Conservation (phyloP, 53 echinoderm and acorn worm species). For the Pentamera pediparva region DNA sequence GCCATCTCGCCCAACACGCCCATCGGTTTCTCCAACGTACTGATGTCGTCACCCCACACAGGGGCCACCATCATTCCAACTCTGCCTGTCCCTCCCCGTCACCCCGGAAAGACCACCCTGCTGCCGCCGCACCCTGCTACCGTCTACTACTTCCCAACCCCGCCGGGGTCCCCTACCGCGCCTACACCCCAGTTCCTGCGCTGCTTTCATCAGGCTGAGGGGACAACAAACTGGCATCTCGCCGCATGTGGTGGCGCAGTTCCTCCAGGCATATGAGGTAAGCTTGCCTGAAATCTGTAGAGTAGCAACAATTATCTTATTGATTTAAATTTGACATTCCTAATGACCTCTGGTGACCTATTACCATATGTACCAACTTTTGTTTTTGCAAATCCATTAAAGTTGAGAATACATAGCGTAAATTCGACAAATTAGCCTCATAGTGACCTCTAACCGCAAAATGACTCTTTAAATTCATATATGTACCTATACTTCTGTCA, state of each 20-base stretch:
- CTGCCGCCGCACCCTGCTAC: constrained; percentile 34
- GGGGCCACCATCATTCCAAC: constrained; percentile 23
- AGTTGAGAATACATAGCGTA: too few relatives aligned
- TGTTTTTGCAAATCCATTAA: too few relatives aligned
- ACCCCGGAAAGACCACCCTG: constrained; percentile 56
- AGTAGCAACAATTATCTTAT: too few relatives aligned
- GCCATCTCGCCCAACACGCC: constrained; percentile 78
- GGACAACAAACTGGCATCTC: constrained; percentile 74
- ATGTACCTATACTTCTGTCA: too few relatives aligned
- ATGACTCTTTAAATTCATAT: too few relatives aligned
- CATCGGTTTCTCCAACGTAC: constrained; percentile 43
- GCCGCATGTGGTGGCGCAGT: constrained; percentile 80
- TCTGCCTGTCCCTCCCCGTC: constrained; percentile 37
- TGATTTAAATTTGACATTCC: too few relatives aligned
- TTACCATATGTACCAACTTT: too few relatives aligned
- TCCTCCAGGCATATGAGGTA: constrained; percentile 99
- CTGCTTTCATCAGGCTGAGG: constrained; percentile 79
- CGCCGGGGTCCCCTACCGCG: constrained; percentile 81
- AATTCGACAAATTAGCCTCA: too few relatives aligned
- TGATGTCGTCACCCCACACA: constrained; percentile 29
- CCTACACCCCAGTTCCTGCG: constrained; percentile 61
- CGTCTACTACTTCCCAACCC: constrained; percentile 73
- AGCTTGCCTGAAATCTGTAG: too few relatives aligned
- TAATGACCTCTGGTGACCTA: too few relatives aligned
- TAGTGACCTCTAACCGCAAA: too few relatives aligned